Evolutionary conservation across 2,888 invertebrate genomes (phyloP).

Genomic region (Troilus luridus): DNA sequence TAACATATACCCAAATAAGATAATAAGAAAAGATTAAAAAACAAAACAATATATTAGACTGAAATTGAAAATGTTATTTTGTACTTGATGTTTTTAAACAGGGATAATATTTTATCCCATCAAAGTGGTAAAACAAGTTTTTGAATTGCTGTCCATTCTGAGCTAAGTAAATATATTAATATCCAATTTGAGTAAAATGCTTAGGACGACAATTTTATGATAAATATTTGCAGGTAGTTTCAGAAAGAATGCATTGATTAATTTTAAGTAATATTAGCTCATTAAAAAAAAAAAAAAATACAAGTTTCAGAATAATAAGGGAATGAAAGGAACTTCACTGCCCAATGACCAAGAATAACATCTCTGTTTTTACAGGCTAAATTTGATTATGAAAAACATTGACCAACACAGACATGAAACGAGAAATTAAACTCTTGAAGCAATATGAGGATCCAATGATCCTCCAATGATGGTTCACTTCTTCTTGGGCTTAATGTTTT

Average conservation of each 20-base stretch:
- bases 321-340: neutral
- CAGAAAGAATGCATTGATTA: neutral
- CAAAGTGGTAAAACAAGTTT: neutral
- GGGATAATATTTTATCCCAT: neutral
- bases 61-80: neutral
- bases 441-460: neutral
- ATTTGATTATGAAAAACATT: neutral
- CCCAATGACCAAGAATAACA: neutral
- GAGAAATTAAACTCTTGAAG: neutral
- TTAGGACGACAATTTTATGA: neutral
- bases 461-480: conserved; percentile 2
- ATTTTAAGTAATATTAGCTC: neutral
- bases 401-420: neutral
- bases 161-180: neutral
- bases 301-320: neutral
- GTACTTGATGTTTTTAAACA: neutral
- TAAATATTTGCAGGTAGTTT: neutral
- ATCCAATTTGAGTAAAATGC: neutral
- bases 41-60: neutral
- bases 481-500: conserved; percentile 43
- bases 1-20: no score
- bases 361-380: neutral
- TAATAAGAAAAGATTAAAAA: neutral
- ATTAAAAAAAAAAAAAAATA: neutral
- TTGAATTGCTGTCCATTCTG: neutral